Percentiles rank a stretch among this genome's conserved stretches.
phyloP scores from a whole-genome alignment of 2,888 invertebrate species.

The Drosophila yooni region DNA sequence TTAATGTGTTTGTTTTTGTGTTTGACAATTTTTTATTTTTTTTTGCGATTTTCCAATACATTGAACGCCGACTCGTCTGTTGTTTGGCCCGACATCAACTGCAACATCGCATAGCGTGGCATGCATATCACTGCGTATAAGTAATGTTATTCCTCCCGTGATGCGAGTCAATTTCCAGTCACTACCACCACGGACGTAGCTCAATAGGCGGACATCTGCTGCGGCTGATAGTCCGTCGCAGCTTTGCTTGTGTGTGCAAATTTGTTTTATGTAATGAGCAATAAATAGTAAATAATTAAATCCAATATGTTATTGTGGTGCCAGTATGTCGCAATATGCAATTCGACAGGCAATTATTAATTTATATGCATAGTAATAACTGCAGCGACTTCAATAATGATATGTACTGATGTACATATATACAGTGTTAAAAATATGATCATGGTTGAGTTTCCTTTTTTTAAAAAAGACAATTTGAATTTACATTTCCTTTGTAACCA shows the following conservation, averaged over 20 bases:
- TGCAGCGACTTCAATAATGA: conserved; percentile 1
- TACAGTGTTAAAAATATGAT: background rate
- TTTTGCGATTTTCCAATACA: conserved; percentile 77
- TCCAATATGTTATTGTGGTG: conserved; percentile 62
- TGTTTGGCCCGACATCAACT: conserved; percentile 32
- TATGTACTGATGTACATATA: background rate
- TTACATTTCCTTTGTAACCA: background rate
- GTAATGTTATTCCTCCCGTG: conserved; percentile 55
- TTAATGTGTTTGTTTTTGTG: conserved; percentile 67
- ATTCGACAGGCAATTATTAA: conserved; percentile 30
- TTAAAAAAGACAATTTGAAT: background rate
- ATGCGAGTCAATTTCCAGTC: conserved; percentile 52
- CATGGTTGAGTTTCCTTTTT: background rate
- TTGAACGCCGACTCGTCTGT: conserved; percentile 49
- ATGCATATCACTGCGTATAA: conserved; percentile 65
- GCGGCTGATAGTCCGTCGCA: conserved; percentile 33
- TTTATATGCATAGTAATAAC: conserved; percentile 4
- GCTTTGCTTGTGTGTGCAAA: conserved; percentile 34
- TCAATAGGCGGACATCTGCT: conserved; percentile 32
- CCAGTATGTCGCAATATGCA: conserved; percentile 18
- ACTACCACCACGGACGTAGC: conserved; percentile 21
- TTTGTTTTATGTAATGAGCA: conserved; percentile 63
- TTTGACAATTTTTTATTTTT: conserved; percentile 46
- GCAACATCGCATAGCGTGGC: conserved; percentile 29
- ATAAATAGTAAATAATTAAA: conserved; percentile 67